Base-by-base conservation (phyloP, 2,888 invertebrate species). In the Pseudococcus viburni region DNA sequence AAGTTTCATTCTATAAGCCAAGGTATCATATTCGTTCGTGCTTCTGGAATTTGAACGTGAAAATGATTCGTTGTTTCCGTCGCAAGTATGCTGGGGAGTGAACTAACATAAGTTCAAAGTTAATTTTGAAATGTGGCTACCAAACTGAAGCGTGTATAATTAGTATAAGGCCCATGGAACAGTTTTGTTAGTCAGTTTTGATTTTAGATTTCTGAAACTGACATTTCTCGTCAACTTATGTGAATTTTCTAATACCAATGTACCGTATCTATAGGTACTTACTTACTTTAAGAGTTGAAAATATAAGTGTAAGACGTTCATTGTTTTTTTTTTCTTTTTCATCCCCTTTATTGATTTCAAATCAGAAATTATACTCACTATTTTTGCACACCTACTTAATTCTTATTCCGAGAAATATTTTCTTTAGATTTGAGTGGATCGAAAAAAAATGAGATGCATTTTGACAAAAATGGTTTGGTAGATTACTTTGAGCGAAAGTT, bases 111-210 rank as follows among this genome's bases (percentile, higher is more conserved):
- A 68, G 22, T 68, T 68, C 68, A 68, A 68, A 68, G 68, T 68
- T 68, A 68, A 68, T 68, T 68, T 68, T 68, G 68, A 68, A 68
- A 68, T 68, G 68, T 68, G 68, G 68, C 26, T 68, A 68, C 68
- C 68, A 68, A 68, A 68, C 68, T 68, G 68, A 68, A 68, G 68
- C 68, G 68, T 68, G 26, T 51, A 51, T 68, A 68, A 68, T 68
- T 68, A 68, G 68, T 68, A 15, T 59, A 68, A 26, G 26, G 68
- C 26, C 68, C 26, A 68, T 68, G 68, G 19, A 68, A 68, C 68
- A 68, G 68, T 68, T 68, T 26, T 68, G 68, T 68, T 68, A 26
- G 68, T 68, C 26, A 26, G 68, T 68, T 68, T 68, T 26, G 26
- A 68, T 68, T 68, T 68, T 68, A 68, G 68, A 68, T 26, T 68